Conservation (phyloP, 2,888 invertebrate genomes). For the Pinctada fucata region DNA sequence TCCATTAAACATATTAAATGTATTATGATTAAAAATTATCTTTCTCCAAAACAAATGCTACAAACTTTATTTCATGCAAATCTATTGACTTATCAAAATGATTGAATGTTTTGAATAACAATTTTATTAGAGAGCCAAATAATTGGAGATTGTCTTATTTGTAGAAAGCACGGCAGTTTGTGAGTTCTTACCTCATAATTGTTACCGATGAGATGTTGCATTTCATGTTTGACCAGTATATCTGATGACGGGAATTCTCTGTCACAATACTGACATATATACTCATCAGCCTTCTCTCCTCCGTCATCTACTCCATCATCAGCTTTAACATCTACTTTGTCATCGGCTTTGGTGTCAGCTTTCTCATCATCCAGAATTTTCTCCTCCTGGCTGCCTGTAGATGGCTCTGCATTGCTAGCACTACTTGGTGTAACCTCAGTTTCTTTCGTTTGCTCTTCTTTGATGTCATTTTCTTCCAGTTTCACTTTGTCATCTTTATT, state of each 20-base stretch:
- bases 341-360: not conserved
- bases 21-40: too few relatives aligned
- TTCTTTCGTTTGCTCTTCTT: not conserved
- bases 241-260: slow-evolving; percentile 66
- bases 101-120: too few relatives aligned
- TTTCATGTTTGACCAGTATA: slow-evolving; percentile 68
- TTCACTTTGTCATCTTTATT: not conserved
- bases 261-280: slow-evolving; percentile 74
- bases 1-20: too few relatives aligned
- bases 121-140: too few relatives aligned
- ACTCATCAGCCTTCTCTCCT: slow-evolving; percentile 32
- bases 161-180: too few relatives aligned
- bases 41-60: too few relatives aligned
- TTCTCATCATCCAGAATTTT: not conserved
- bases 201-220: slow-evolving; percentile 72
- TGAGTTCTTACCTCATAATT: slow-evolving; percentile 66
- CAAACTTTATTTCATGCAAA: too few relatives aligned
- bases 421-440: not conserved
- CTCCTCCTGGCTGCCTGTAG: not conserved
- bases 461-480: not conserved
- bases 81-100: too few relatives aligned
- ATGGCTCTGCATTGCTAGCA: not conserved
- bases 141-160: too few relatives aligned
- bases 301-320: slow-evolving; percentile 14
- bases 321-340: not conserved